A percentile compares a stretch with the other conserved stretches of the same genome.
Evolutionary conservation across 2,113 vertebrate species (phyloP).

Genomic region (Dicentrarchus labrax): DNA sequence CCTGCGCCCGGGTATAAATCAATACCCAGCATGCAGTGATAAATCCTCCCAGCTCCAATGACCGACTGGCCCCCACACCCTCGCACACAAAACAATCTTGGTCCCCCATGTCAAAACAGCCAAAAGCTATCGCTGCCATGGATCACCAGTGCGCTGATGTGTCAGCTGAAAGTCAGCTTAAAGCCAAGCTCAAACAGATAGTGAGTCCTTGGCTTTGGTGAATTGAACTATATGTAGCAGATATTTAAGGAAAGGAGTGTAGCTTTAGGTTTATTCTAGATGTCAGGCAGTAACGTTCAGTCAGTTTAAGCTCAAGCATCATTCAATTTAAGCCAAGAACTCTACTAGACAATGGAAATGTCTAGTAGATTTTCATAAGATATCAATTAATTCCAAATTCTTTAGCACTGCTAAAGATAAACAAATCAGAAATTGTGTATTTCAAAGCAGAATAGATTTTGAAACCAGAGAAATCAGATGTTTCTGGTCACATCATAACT

Average conservation of each 20-base stretch:
- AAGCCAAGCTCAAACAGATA: conserved; percentile 43
- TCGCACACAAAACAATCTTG: conserved; percentile 79
- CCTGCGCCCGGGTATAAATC: conserved; percentile 75
- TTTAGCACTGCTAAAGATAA: background rate
- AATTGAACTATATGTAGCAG: background rate
- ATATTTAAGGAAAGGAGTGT: conserved; percentile 24
- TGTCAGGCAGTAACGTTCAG: background rate
- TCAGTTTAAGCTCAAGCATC: background rate
- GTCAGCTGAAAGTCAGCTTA: conserved; percentile 75
- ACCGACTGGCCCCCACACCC: conserved; percentile 75
- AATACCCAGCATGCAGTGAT: conserved; percentile 77
- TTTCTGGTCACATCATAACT: background rate
- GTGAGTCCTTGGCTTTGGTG: conserved; percentile 25
- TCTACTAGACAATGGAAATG: too few species aligned
- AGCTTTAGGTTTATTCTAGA: background rate
- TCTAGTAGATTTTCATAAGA: background rate
- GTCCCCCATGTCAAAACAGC: conserved; percentile 77
- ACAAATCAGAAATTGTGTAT: background rate
- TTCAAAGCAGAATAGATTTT: background rate
- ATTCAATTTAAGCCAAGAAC: background rate
- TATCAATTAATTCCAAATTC: background rate
- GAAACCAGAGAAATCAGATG: background rate
- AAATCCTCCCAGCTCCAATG: conserved; percentile 75
- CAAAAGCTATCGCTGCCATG: conserved; percentile 77
- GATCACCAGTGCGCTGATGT: conserved; percentile 70